Percentiles rank a stretch among this genome's conserved stretches.
phyloP scores from a whole-genome alignment of 2,113 vertebrate genomes.

The Pseudorasbora parva region DNA sequence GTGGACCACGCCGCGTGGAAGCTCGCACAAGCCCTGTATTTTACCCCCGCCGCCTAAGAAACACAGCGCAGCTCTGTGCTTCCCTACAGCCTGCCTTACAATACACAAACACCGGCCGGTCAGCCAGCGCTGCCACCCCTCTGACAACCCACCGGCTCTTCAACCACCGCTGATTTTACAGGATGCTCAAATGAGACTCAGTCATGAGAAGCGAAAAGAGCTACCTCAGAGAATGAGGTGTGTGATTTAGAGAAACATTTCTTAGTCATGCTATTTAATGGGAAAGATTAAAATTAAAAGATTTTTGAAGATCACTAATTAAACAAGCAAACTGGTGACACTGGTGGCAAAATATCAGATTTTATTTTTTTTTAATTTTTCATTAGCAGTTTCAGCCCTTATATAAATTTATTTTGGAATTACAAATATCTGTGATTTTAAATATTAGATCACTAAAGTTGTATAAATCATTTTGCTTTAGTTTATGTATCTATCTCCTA shows the following conservation, averaged over 20 bases:
- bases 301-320: background rate
- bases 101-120: constrained; percentile 34
- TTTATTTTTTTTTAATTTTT: too few relatives aligned
- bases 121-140: constrained; percentile 7
- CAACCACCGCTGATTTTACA: constrained; percentile 14
- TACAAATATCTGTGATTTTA: constrained; percentile 9
- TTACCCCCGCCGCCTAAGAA: constrained; percentile 13
- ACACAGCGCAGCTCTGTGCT: constrained; percentile 40
- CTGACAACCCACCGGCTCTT: constrained; percentile 2
- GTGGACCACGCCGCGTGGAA: background rate
- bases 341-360: background rate
- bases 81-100: constrained; percentile 12
- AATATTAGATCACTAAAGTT: background rate
- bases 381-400: background rate
- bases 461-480: constrained; percentile 3
- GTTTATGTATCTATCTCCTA: background rate
- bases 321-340: background rate
- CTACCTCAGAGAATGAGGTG: too few relatives aligned
- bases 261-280: constrained; percentile 15
- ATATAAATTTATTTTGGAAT: background rate
- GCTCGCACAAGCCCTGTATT: constrained; percentile 44
- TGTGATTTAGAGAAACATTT: background rate
- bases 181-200: constrained; percentile 55
- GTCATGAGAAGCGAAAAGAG: constrained; percentile 5
- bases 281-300: background rate